Evolutionary conservation across 2,797 vertebrate genomes (phyloP).

Genomic region (Galaxias olidus): DNA sequence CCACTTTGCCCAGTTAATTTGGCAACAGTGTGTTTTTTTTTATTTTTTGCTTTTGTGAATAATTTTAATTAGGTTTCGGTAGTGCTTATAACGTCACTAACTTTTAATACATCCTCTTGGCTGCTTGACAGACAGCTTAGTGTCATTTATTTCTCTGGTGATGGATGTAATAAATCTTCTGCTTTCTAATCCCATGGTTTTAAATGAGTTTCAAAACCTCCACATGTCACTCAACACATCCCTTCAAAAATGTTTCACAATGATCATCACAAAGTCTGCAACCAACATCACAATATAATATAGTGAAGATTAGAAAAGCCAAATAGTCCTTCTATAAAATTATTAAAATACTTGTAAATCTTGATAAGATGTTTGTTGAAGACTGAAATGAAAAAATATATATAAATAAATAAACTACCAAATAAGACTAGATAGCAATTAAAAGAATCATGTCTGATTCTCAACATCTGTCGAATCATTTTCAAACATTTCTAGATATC

Average conservation of each 20-base stretch:
- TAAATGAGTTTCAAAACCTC: slow-evolving; percentile 78
- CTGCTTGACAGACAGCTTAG: slow-evolving; percentile 81
- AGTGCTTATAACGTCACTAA: slow-evolving; percentile 82
- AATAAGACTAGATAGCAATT: slow-evolving; percentile 88
- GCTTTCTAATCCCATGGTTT: slow-evolving; percentile 78
- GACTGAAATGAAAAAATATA: not conserved
- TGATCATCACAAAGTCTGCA: slow-evolving; percentile 65
- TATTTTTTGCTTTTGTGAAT: slow-evolving; percentile 73
- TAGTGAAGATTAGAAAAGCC: too few species aligned
- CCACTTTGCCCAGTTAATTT: slow-evolving; percentile 42
- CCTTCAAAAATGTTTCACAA: slow-evolving; percentile 69
- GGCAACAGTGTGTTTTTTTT: slow-evolving; percentile 52
- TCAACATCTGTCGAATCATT: slow-evolving; percentile 94
- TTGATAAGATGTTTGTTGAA: too few species aligned
- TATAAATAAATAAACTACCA: slow-evolving; percentile 26
- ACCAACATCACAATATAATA: slow-evolving; percentile 17
- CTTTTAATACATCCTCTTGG: slow-evolving; percentile 75
- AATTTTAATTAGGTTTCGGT: slow-evolving; percentile 82
- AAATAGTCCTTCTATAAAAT: too few species aligned
- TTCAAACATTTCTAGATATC: slow-evolving; percentile 92
- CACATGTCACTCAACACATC: slow-evolving; percentile 73
- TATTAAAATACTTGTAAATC: too few species aligned
- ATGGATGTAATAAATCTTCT: slow-evolving; percentile 75
- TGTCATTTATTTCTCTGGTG: slow-evolving; percentile 73
- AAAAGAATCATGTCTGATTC: slow-evolving; percentile 97